Conservation (phyloP, 2,888 invertebrate species). For the Brenthis daphne region DNA sequence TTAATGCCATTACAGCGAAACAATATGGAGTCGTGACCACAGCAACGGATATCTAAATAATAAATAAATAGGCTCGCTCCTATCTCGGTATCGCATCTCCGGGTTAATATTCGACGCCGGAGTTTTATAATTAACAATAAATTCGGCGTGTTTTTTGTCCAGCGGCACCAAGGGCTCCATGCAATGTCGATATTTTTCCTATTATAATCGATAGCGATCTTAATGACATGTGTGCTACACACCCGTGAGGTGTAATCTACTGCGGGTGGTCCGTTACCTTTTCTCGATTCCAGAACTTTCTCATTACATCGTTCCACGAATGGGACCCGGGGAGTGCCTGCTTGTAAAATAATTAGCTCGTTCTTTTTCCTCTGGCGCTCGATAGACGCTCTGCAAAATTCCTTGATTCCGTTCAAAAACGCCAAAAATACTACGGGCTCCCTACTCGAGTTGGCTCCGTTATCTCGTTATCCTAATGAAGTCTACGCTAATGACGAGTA, state of each 20-base stretch:
- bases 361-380: conserved; percentile 50
- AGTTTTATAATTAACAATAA: conserved; percentile 83
- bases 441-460: conserved; percentile 72
- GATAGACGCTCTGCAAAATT: conserved; percentile 53
- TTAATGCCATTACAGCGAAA: conserved; percentile 79
- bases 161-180: conserved; percentile 55
- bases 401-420: conserved; percentile 68
- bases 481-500: conserved; percentile 83
- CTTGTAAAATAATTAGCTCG: conserved; percentile 65
- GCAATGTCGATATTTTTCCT: conserved; percentile 72
- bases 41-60: conserved; percentile 79
- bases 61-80: conserved; percentile 78
- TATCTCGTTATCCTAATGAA: conserved; percentile 83
- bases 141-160: conserved; percentile 78
- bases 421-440: conserved; percentile 65
- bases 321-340: conserved; percentile 45
- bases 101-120: conserved; percentile 75
- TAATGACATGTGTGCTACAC: conserved; percentile 59
- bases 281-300: conserved; percentile 33
- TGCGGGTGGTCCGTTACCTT: conserved; percentile 51
- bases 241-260: conserved; percentile 4
- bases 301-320: conserved; percentile 35
- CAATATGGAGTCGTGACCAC: conserved; percentile 81
- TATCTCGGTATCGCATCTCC: conserved; percentile 75
- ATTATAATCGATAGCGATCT: conserved; percentile 70